Conservation (phyloP, 2,888 invertebrate species). For the Polydesmus complanatus region DNA sequence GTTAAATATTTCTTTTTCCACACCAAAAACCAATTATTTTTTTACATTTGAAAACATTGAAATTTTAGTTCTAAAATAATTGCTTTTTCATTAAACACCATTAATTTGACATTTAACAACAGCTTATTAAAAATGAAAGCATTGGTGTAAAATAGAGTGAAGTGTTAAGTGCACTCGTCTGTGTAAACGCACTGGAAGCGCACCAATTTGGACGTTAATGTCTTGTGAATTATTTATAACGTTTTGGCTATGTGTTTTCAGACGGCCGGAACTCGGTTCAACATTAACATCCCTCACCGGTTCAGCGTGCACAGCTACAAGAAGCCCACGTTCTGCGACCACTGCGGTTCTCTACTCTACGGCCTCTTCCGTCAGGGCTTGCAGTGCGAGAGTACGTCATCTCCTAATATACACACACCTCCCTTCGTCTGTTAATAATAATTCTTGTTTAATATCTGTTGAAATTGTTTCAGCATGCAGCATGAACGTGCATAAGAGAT, state of each 20-base stretch:
- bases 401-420: background rate
- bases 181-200: background rate
- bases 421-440: background rate
- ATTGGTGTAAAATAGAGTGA: too few species aligned
- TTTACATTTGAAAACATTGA: too few species aligned
- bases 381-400: slow-evolving; percentile 72
- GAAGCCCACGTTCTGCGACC: slow-evolving; percentile 98
- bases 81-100: too few species aligned
- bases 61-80: too few species aligned
- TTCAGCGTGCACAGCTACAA: slow-evolving; percentile 88
- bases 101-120: too few species aligned
- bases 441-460: background rate
- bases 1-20: too few species aligned
- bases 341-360: slow-evolving; percentile 94
- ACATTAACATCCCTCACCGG: slow-evolving; percentile 95
- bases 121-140: too few species aligned
- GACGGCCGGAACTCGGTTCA: slow-evolving; percentile 67
- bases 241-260: slow-evolving; percentile 13
- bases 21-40: too few species aligned
- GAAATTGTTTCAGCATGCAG: slow-evolving; percentile 56
- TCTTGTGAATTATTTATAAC: background rate
- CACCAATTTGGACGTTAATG: background rate
- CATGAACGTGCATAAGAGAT: slow-evolving; percentile 96
- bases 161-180: too few species aligned
- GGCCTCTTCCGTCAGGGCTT: slow-evolving; percentile 91